Conservation (phyloP, 2,113 vertebrate genomes). For the Butastur rufipennis region DNA sequence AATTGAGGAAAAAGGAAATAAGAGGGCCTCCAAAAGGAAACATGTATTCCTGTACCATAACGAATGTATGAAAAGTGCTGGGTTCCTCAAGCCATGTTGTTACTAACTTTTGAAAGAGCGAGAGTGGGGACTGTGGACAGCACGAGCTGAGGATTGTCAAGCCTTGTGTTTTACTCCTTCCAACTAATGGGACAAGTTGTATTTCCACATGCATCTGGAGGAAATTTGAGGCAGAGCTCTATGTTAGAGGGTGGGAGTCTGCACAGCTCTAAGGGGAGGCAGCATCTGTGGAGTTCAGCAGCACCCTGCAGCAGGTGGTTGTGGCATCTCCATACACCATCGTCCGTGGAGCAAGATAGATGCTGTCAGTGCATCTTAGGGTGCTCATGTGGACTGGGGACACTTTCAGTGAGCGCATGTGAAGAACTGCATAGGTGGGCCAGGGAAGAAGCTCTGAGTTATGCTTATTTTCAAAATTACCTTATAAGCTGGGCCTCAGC, state of each 20-base stretch:
- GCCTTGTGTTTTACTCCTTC: not conserved
- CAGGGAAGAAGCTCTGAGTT: not conserved
- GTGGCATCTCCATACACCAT: not conserved
- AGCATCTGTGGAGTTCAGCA: not conserved
- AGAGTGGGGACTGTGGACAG: not conserved
- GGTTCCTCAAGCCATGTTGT: not conserved
- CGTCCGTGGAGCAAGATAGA: fast-evolving
- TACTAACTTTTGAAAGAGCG: not conserved
- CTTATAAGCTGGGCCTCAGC: not conserved
- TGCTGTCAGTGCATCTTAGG: not conserved
- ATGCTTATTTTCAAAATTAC: not conserved
- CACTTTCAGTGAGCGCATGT: not conserved
- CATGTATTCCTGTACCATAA: not conserved
- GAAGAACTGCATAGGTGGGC: not conserved
- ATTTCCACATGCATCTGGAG: not conserved
- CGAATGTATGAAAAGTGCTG: fast-evolving
- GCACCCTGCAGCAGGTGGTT: not conserved
- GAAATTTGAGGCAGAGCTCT: not conserved
- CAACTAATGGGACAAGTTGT: not conserved
- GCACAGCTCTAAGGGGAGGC: not conserved
- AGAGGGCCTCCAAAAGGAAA: not conserved
- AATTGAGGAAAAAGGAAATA: not conserved
- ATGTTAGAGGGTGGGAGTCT: not conserved
- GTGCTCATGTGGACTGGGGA: fast-evolving
- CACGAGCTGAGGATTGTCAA: not conserved